These are phyloP conservation scores for Dendrolimus pini DNA, from an alignment of 2,888 invertebrate genomes.

Conservation along the genomic window DNA sequence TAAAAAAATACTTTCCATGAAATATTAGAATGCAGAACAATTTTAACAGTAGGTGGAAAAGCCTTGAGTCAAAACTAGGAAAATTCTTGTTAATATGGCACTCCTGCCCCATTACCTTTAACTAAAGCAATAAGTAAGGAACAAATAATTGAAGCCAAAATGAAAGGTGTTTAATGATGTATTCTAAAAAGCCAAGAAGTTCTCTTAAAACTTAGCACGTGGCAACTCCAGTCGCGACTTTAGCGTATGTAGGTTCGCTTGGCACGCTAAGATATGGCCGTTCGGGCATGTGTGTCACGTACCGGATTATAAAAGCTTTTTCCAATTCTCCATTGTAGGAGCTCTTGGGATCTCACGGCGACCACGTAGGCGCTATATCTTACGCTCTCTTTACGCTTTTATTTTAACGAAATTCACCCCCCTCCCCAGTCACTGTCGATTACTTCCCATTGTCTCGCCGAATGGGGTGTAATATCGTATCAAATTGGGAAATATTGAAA, in stretches of 20 bases:
- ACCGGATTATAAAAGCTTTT: conserved; percentile 76
- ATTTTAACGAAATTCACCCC: conserved; percentile 75
- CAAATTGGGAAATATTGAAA: conserved; percentile 74
- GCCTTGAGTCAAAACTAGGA: too few species aligned
- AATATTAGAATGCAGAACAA: too few species aligned
- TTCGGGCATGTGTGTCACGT: conserved; percentile 72
- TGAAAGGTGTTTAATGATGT: too few species aligned
- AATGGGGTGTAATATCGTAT: conserved; percentile 53
- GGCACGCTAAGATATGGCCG: conserved; percentile 40
- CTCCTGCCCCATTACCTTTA: too few species aligned
- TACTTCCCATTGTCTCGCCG: conserved; percentile 68
- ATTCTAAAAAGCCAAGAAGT: neutral
- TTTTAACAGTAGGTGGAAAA: too few species aligned
- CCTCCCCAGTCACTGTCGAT: conserved; percentile 68
- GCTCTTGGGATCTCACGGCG: conserved; percentile 59
- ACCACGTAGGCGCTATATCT: conserved; percentile 76
- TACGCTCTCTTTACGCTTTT: conserved; percentile 70
- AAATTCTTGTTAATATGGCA: too few species aligned
- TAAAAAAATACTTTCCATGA: too few species aligned
- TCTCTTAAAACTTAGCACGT: neutral
- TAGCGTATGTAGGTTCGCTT: conserved; percentile 30
- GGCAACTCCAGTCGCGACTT: conserved; percentile 4
- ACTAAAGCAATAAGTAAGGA: too few species aligned
- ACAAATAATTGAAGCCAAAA: too few species aligned
- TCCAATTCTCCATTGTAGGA: conserved; percentile 73